Conservation (phyloP, 2,113 vertebrate genomes). For the Psammodynastes pulverulentus region DNA sequence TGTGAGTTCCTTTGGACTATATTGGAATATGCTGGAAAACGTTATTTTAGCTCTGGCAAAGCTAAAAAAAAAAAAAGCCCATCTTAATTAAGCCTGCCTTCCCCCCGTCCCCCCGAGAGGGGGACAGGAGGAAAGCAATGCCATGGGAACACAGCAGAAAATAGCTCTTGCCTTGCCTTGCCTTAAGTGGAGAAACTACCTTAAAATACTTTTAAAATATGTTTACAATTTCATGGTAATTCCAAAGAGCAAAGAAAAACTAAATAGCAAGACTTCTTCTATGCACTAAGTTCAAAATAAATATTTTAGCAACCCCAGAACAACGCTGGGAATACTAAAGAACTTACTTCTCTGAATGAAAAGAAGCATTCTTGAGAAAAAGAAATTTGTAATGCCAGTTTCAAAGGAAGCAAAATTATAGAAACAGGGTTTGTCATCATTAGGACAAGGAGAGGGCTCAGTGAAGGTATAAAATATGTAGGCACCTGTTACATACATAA, state of each 20-base stretch:
- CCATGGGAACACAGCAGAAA: neutral
- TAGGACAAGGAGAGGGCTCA: neutral
- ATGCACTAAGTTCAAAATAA: neutral
- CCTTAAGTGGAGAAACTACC: neutral
- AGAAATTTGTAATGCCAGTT: neutral
- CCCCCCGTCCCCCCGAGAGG: neutral
- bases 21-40: neutral
- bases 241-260: neutral
- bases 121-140: neutral
- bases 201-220: neutral
- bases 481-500: neutral
- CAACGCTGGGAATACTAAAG: neutral
- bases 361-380: neutral
- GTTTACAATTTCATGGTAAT: neutral
- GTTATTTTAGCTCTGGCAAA: neutral
- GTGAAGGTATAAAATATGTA: neutral
- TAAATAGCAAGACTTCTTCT: neutral
- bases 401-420: neutral
- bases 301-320: conserved; percentile 16
- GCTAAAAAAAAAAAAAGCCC: neutral
- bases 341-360: neutral
- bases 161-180: neutral
- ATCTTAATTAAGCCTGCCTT: neutral
- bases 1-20: neutral
- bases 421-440: neutral